These are phyloP conservation scores for Parthenolecanium corni DNA, from an alignment of 2,888 invertebrate genomes.

Conservation along the genomic window DNA sequence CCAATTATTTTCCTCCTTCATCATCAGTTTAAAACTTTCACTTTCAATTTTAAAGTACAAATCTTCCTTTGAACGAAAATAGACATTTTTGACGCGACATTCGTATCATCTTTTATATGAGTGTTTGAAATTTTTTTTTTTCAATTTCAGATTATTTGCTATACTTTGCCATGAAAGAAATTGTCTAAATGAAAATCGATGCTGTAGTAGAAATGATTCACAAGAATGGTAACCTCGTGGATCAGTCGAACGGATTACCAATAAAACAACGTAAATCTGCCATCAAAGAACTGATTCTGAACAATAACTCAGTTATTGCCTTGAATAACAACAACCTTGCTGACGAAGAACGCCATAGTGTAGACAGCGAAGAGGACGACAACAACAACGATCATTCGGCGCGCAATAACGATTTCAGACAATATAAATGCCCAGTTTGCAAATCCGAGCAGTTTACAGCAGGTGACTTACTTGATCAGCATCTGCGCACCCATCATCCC, in stretches of 20 bases:
- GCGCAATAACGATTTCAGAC: neutral
- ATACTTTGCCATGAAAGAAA: neutral
- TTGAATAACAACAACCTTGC: conserved; percentile 11
- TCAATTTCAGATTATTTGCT: neutral
- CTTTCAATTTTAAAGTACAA: too few relatives aligned
- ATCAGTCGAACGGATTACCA: neutral
- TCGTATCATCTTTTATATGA: too few relatives aligned
- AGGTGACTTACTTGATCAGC: neutral
- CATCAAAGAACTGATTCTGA: conserved; percentile 6
- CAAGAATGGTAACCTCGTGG: conserved; percentile 17
- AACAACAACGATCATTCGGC: neutral
- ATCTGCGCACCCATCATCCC: conserved; percentile 13
- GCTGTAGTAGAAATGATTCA: conserved; percentile 19
- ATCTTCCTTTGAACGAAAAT: too few relatives aligned
- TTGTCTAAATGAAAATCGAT: conserved; percentile 20
- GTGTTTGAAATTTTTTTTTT: neutral
- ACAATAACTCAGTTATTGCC: conserved; percentile 23
- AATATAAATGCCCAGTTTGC: conserved; percentile 14
- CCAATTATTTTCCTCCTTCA: too few relatives aligned
- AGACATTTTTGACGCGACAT: too few relatives aligned
- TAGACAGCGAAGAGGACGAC: neutral
- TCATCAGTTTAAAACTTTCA: too few relatives aligned
- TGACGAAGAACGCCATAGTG: neutral
- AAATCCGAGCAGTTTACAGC: neutral
- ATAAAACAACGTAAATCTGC: conserved; percentile 7